These are phyloP conservation scores for Hartigia nigra DNA, from an alignment of 2,888 invertebrate species.

Conservation along the genomic window DNA sequence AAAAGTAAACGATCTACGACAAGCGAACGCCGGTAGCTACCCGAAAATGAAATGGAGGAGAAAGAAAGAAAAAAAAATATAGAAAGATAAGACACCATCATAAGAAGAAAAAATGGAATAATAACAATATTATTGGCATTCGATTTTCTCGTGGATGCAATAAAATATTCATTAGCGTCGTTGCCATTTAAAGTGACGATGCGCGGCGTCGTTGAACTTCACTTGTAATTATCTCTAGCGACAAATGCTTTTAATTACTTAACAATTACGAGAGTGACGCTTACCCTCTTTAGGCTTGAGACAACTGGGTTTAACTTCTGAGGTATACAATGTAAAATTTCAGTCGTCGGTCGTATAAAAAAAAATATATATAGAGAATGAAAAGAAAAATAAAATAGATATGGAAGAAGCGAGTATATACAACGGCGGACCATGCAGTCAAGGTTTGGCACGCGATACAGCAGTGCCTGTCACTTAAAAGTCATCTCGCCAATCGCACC, in stretches of 20 bases:
- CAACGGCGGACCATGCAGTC: conserved; percentile 32
- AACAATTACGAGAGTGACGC: neutral
- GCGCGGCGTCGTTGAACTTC: neutral
- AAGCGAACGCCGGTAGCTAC: neutral
- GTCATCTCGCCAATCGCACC: neutral
- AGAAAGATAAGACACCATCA: neutral
- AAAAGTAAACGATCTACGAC: neutral
- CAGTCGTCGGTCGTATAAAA: neutral
- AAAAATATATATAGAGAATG: neutral
- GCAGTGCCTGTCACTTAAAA: neutral
- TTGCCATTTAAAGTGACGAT: neutral
- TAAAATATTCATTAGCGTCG: neutral
- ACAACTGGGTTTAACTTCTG: neutral
- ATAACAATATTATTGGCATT: too few species aligned
- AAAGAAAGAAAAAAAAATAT: neutral
- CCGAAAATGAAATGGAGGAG: neutral
- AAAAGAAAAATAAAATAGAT: conserved; percentile 28
- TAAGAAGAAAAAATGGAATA: neutral
- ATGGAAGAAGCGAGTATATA: conserved; percentile 47
- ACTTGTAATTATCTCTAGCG: neutral
- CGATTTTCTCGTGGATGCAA: neutral
- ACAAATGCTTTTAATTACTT: neutral
- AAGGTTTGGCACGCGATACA: neutral
- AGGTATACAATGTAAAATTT: neutral
- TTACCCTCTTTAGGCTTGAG: neutral